These are phyloP conservation scores for Ceratosolen fusciceps DNA, from an alignment of 1,140 invertebrate genomes.

Conservation along the genomic window DNA sequence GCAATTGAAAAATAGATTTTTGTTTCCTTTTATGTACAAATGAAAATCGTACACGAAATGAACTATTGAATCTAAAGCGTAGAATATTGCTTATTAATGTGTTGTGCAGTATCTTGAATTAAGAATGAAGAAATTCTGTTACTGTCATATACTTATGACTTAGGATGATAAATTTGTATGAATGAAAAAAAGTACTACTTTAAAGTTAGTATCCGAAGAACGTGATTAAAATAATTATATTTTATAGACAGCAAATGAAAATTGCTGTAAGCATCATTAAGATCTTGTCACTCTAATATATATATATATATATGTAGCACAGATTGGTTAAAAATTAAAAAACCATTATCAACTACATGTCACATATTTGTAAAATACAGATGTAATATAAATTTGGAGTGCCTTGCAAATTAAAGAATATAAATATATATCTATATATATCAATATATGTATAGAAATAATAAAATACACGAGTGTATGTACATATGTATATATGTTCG, in stretches of 20 bases:
- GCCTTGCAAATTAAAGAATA: slow-evolving; percentile 66
- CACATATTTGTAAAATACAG: slow-evolving; percentile 70
- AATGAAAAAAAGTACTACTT: slow-evolving; percentile 26
- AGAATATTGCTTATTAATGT: slow-evolving; percentile 16
- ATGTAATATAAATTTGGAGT: slow-evolving; percentile 71
- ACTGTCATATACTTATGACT: slow-evolving; percentile 39
- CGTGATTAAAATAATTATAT: slow-evolving; percentile 13
- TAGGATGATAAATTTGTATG: slow-evolving; percentile 28
- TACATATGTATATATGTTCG: too few species aligned
- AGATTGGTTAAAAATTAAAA: slow-evolving; percentile 39
- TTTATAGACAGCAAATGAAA: slow-evolving; percentile 27
- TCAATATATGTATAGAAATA: slow-evolving; percentile 57
- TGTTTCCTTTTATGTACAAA: slow-evolving; percentile 42
- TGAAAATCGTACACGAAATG: slow-evolving; percentile 35
- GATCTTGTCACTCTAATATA: slow-evolving; percentile 43
- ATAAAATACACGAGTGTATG: not conserved
- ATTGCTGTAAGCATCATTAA: slow-evolving; percentile 27
- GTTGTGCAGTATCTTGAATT: slow-evolving; percentile 38
- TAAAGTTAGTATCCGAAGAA: slow-evolving; percentile 19
- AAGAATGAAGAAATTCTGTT: slow-evolving; percentile 36
- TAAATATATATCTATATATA: slow-evolving; percentile 53
- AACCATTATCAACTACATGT: slow-evolving; percentile 44
- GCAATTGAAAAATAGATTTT: slow-evolving; percentile 24
- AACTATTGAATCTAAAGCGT: slow-evolving; percentile 34
- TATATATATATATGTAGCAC: slow-evolving; percentile 43